Evolutionary conservation across 2,113 vertebrate species (phyloP), one percentile per base, ranked within the genome.

Genomic region (Salvelinus alpinus): DNA sequence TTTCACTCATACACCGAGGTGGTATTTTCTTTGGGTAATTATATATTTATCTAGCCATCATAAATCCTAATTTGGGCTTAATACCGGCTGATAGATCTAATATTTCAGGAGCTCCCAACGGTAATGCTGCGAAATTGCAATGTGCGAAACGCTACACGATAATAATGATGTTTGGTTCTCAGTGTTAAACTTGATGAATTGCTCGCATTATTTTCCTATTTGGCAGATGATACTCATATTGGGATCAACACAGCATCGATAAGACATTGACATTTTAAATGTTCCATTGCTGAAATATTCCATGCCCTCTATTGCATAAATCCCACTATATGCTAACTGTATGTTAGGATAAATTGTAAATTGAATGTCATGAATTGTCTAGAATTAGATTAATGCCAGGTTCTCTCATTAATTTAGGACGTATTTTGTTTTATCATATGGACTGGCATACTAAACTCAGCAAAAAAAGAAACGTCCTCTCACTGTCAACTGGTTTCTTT

Each of bases 51-150:
- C 78, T 82, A 9, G 20, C 60, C 14, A 44, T 80, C 74, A 84
- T 74, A 79, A 81, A 82, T 84, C 82, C 78, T 82, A 70, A 76
- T 86, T 84, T 79, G 69, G 70, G 70, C 78, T 64, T 0, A 48
- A 34, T 70, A 38, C 77, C 72, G 59, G 74, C 5, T 20, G 47
- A 73, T 25, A 34, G 73, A 67, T 18, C 31, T 47, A 34, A 77
- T 38, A 16, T 64, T 51, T 11, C 8, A 31, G 22, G 8, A 44
- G 74, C 77, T 47, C 38, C 77, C 66, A 4, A 64, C 29, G 75
- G 79, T 62, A 72, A 76, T 29, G 64, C 70, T 73, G 12, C 27
- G 1, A 11, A 22, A 62, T 62, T 18, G 62, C 75, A 67, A 18
- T 66, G 51, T 57, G 72, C 9, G 73, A 62, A 62, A 62, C 16